A percentile compares a stretch with the other conserved stretches of the same genome.
phyloP scores from a whole-genome alignment of 2,797 vertebrate species.

The Enteromius viviparus region DNA sequence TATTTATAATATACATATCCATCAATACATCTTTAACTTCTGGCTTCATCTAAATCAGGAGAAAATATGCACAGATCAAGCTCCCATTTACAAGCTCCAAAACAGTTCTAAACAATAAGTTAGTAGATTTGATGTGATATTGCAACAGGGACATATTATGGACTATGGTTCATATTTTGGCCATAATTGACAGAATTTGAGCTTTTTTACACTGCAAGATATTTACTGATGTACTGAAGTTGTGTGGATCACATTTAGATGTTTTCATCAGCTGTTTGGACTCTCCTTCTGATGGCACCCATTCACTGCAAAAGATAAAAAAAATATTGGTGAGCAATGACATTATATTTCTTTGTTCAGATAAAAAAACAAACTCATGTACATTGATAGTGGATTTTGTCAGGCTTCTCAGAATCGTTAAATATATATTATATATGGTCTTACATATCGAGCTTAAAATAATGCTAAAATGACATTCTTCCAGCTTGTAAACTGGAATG shows the following conservation, averaged over 20 bases:
- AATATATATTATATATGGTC: not conserved
- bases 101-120: not conserved
- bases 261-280: not conserved
- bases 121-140: not conserved
- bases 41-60: not conserved
- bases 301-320: not conserved
- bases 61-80: not conserved
- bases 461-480: not conserved
- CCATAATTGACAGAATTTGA: not conserved
- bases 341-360: not conserved
- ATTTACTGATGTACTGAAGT: not conserved
- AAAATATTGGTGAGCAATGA: not conserved
- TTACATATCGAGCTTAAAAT: not conserved
- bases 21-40: not conserved
- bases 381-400: not conserved
- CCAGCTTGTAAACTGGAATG: conserved; percentile 7
- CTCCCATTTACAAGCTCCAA: not conserved
- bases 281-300: not conserved
- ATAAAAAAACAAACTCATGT: not conserved
- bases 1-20: not conserved
- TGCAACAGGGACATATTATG: not conserved
- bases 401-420: not conserved
- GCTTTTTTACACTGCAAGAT: not conserved
- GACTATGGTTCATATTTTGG: not conserved
- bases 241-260: not conserved